A percentile compares a stretch with the other conserved stretches of the same genome.
phyloP scores from a whole-genome alignment of 92 coral and sea anemone genomes.

The Porites divaricata region DNA sequence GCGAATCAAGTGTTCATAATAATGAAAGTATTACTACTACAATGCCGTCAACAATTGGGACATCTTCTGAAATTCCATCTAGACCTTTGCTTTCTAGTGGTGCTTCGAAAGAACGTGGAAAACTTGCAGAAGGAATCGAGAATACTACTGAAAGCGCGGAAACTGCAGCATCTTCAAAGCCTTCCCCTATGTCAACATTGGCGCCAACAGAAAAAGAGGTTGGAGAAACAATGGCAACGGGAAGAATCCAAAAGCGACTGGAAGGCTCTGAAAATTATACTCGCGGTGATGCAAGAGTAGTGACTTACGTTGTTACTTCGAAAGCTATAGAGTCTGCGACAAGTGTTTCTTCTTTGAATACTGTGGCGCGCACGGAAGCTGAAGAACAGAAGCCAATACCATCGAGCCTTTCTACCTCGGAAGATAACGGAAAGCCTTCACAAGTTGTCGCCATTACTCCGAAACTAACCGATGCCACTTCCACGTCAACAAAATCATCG shows the following conservation, averaged over 20 bases:
- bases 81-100: background rate
- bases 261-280: no score
- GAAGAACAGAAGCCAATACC: no score
- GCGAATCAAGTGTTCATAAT: background rate
- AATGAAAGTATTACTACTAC: background rate
- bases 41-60: background rate
- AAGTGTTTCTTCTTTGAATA: no score
- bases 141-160: conserved; percentile 5
- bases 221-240: no score
- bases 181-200: background rate
- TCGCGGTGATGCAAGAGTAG: no score
- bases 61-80: background rate
- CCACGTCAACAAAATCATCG: background rate
- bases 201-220: no score
- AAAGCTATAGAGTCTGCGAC: no score
- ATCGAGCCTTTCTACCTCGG: no score
- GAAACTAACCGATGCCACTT: background rate
- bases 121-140: conserved; percentile 2
- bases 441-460: background rate
- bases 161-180: background rate
- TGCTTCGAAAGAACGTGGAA: background rate
- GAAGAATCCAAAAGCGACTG: no score
- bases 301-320: no score
- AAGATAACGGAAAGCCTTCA: no score
- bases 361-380: no score